Conservation (phyloP, 2,888 invertebrate genomes). For the Neria commutata region DNA sequence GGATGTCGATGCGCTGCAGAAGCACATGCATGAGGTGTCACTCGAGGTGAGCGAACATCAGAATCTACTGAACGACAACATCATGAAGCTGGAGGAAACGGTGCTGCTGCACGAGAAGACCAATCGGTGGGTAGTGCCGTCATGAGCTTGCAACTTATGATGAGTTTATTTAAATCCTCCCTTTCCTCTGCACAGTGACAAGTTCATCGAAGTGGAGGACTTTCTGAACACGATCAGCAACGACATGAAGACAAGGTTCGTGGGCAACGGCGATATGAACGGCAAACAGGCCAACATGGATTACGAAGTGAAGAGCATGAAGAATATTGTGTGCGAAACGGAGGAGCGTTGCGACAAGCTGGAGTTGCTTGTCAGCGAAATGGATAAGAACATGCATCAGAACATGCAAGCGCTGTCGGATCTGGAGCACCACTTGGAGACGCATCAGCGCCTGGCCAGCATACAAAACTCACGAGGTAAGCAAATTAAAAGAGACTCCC, state of each 20-base stretch:
- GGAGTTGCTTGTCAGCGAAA: slow-evolving; percentile 57
- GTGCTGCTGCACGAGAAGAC: slow-evolving; percentile 48
- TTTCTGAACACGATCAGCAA: slow-evolving; percentile 47
- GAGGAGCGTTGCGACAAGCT: slow-evolving; percentile 65
- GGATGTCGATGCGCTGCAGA: slow-evolving; percentile 46
- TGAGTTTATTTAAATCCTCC: background rate
- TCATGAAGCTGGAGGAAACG: slow-evolving; percentile 53
- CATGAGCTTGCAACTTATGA: background rate
- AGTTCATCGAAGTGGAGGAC: slow-evolving; percentile 52
- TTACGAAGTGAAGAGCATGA: slow-evolving; percentile 64
- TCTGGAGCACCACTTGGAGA: slow-evolving; percentile 60
- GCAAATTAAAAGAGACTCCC: background rate
- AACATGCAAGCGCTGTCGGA: slow-evolving; percentile 63
- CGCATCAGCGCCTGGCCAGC: slow-evolving; percentile 55
- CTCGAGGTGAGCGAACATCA: slow-evolving; percentile 50
- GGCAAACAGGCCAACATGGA: slow-evolving; percentile 63
- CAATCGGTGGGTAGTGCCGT: slow-evolving; percentile 40
- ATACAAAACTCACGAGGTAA: slow-evolving; percentile 57
- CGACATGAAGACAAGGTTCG: slow-evolving; percentile 52
- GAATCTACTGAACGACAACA: slow-evolving; percentile 54
- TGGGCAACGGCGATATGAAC: slow-evolving; percentile 54
- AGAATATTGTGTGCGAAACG: slow-evolving; percentile 64
- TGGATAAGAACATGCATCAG: slow-evolving; percentile 61
- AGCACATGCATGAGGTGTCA: slow-evolving; percentile 50
- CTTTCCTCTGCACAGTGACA: slow-evolving; percentile 42